phyloP scores from a whole-genome alignment of 2,113 vertebrate genomes.

The Telmatochromis sp. region DNA sequence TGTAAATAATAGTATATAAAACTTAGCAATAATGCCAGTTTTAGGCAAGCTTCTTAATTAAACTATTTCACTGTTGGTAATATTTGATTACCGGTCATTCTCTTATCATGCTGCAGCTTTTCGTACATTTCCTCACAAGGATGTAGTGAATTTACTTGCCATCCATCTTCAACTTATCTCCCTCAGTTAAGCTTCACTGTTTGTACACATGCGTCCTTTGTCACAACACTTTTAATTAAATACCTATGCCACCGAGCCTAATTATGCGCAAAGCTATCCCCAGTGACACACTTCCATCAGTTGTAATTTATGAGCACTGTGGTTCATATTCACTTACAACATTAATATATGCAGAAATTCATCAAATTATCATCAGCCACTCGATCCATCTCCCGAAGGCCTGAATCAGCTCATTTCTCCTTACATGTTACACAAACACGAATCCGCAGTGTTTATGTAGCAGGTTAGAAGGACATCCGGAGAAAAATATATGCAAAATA shows the following conservation, averaged over 20 bases:
- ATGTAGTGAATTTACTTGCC: not conserved
- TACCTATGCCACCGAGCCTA: conserved; percentile 40
- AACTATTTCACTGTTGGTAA: not conserved
- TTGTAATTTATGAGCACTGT: conserved; percentile 57
- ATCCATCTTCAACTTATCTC: conserved; percentile 13
- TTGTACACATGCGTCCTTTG: conserved; percentile 35
- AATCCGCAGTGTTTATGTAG: conserved; percentile 8
- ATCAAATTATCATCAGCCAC: conserved; percentile 55
- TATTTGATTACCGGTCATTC: not conserved
- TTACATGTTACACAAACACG: not conserved
- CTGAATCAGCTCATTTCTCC: conserved; percentile 44
- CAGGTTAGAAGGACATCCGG: not conserved
- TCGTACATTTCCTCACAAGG: not conserved
- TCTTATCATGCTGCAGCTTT: not conserved
- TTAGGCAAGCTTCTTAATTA: not conserved
- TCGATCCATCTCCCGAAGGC: conserved; percentile 46
- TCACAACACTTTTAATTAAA: conserved; percentile 63
- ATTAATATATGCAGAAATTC: conserved; percentile 47
- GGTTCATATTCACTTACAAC: conserved; percentile 50
- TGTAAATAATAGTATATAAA: not conserved
- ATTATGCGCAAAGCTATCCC: conserved; percentile 46
- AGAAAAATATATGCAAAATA: conserved; percentile 7
- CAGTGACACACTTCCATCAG: conserved; percentile 39
- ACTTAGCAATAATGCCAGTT: not conserved
- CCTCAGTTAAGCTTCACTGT: conserved; percentile 24